phyloP scores from a whole-genome alignment of 2,888 invertebrate species.

The Hydrotaea diabolus region DNA sequence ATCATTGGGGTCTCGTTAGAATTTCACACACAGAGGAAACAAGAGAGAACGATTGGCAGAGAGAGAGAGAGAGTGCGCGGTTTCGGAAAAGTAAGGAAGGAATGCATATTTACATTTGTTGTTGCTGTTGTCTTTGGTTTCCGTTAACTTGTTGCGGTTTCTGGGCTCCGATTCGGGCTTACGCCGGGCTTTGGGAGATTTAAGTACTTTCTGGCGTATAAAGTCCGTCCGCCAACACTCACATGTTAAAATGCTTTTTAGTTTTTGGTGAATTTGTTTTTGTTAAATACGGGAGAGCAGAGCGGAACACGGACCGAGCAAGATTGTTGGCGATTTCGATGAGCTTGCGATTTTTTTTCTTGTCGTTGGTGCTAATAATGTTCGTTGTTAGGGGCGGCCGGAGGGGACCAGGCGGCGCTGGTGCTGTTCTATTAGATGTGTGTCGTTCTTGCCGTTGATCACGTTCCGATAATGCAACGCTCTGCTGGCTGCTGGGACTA shows the following conservation, averaged over 20 bases:
- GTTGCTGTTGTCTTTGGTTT: background rate
- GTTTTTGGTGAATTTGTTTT: background rate
- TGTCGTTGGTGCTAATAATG: no score
- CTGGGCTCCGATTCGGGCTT: background rate
- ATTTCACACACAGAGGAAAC: background rate
- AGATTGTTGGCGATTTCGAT: constrained; percentile 7
- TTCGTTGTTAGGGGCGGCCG: no score
- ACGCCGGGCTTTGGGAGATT: background rate
- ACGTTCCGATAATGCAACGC: constrained; percentile 28
- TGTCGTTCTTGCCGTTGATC: background rate
- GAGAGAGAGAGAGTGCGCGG: background rate
- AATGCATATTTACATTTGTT: constrained; percentile 5
- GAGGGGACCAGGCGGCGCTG: no score
- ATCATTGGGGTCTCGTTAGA: background rate
- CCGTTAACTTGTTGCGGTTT: background rate
- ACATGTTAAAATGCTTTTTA: background rate
- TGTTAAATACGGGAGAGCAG: background rate
- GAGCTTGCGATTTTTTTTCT: constrained; percentile 8
- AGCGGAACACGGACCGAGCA: background rate
- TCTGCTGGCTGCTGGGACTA: constrained; percentile 6
- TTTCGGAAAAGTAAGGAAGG: background rate
- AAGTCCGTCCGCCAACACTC: background rate
- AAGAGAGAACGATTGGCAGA: background rate
- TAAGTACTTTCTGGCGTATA: background rate
- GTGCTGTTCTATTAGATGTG: background rate